Percentiles rank a stretch among this genome's conserved stretches.
These are phyloP conservation scores for Thamnaconus septentrionalis DNA, from an alignment of 2,113 vertebrate genomes.

Conservation along the genomic window DNA sequence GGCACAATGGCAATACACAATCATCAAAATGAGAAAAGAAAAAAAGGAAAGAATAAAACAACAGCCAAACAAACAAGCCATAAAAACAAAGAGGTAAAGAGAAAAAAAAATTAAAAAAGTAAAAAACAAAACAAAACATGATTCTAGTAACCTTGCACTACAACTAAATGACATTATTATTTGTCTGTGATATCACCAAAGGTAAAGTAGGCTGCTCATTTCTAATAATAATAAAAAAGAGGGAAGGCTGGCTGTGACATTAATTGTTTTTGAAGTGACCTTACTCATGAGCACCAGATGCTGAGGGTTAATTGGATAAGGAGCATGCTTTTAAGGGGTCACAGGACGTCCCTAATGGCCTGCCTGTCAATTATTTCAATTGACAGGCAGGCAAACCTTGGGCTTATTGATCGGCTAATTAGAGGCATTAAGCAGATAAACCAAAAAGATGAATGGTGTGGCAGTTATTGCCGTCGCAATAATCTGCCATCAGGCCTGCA, in stretches of 20 bases:
- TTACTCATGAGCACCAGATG: conserved; percentile 1
- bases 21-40: no score
- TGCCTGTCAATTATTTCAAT: conserved; percentile 37
- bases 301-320: conserved; percentile 4
- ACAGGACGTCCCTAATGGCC: conserved; percentile 37
- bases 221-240: neutral
- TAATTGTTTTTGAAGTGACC: conserved; percentile 13
- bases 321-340: conserved; percentile 34
- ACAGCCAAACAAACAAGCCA: no score
- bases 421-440: conserved; percentile 12
- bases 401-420: conserved; percentile 40
- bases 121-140: no score
- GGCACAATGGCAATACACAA: no score
- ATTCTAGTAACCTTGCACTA: no score
- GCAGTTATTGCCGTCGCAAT: conserved; percentile 15
- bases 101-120: no score
- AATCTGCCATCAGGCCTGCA: conserved; percentile 19
- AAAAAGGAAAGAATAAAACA: no score
- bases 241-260: neutral
- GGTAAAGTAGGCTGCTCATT: neutral
- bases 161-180: no score
- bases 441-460: conserved; percentile 20
- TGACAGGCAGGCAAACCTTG: conserved; percentile 34
- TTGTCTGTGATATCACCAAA: no score
- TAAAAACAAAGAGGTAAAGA: no score